Percentiles rank a stretch among this genome's conserved stretches.
These are phyloP conservation scores for Centropyge bicolor DNA, from an alignment of 2,797 vertebrate species.

Conservation along the genomic window DNA sequence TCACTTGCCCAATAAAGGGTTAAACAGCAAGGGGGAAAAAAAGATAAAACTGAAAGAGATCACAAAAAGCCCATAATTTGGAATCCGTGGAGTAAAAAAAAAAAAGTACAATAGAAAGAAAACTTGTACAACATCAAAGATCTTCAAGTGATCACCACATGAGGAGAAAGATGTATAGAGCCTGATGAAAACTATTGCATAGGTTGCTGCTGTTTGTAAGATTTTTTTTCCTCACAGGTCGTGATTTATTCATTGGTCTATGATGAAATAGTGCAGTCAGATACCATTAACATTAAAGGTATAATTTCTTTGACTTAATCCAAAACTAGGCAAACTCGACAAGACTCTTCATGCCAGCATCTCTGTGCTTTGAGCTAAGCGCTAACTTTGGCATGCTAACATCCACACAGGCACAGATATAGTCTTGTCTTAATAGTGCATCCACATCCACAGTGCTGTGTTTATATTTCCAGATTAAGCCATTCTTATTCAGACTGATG, in stretches of 20 bases:
- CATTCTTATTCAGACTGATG: background rate
- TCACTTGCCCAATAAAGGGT: too few species aligned
- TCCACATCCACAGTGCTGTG: background rate
- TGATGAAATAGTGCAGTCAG: background rate
- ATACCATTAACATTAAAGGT: background rate
- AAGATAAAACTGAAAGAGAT: background rate
- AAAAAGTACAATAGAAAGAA: background rate
- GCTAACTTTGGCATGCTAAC: background rate
- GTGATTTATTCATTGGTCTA: background rate
- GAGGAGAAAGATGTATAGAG: background rate
- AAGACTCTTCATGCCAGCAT: background rate
- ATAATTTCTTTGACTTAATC: background rate
- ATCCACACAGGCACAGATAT: background rate
- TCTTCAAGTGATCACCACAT: background rate
- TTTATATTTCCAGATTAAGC: background rate
- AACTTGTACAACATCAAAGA: background rate
- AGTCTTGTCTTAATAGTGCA: background rate
- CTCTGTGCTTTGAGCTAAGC: background rate
- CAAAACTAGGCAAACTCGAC: background rate
- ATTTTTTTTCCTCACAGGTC: too few species aligned
- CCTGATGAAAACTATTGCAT: conserved; percentile 4
- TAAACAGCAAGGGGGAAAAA: too few species aligned
- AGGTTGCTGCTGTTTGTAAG: background rate
- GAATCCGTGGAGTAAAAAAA: background rate
- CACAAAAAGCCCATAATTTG: conserved; percentile 1